Base-by-base conservation (phyloP, 1,140 invertebrate genomes). In the Scaptomyza graminum region DNA sequence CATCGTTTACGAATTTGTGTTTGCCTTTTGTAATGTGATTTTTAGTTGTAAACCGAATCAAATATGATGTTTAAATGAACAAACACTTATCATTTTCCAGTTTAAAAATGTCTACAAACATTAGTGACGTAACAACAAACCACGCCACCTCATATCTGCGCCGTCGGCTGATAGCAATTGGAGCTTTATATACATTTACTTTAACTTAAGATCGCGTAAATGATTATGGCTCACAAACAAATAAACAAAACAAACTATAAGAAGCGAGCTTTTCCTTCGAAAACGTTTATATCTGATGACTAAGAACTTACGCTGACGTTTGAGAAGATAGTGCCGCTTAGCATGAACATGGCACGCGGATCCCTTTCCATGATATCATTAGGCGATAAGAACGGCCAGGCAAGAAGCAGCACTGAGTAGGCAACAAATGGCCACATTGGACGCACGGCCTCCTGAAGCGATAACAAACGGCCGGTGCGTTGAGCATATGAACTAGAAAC, bases 301-400 rank as follows among this genome's bases (percentile, higher is more conserved):
- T 13, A 25, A 7, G 6, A 54, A 96, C 96, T 96, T 93, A 98
- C 97, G 91, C 97, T 97, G 71, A 99, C 97, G 92, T 99, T 98
- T 37, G 98, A 98, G 91, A 99, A 99, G 51, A 98, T 95, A 18
- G 97, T 98, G 74, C 98, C 98, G 65, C 96, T 95, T 15, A 97
- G 93, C 87, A 97, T 95, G 91, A 95, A 97, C 71, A 98, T 94
- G 13, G 95, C 94, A 72, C 98, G 93, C 0, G 98, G 96, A 92
- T 99, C 96, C 44, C 92, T 93, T 54, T 97, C 94, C 25, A 99
- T 92, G 65, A 99, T 95, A 84, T 96, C 93, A 66, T 92, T 94
- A 3, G 95, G 95, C 1, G 97, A 98, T 54, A 94, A 92, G 7
- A 94, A 90, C 7, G 96, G 94, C 98, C 98, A 99, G 0, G 95